A percentile compares a stretch with the other conserved stretches of the same genome.
Evolutionary conservation across 2,113 vertebrate genomes (phyloP).

Genomic region (Bos indicus): DNA sequence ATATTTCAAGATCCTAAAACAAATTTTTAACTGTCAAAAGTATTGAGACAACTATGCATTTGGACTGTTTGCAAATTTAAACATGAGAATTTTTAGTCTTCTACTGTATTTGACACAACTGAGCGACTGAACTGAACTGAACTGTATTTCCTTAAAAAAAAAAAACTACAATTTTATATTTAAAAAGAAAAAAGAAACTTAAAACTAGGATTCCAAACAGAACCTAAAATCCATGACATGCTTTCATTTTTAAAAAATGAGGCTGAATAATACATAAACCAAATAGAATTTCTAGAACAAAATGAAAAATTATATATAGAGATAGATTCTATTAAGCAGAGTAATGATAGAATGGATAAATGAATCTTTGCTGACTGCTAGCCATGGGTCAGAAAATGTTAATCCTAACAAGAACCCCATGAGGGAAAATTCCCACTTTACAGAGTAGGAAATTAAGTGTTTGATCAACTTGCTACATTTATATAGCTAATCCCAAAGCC

Average conservation of each 20-base stretch:
- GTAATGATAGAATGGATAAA: background rate
- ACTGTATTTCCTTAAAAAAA: background rate
- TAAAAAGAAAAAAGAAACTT: background rate
- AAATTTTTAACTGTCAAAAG: background rate
- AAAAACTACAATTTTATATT: background rate
- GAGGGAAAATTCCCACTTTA: background rate
- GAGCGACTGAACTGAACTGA: too few species aligned
- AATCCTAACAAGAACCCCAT: background rate
- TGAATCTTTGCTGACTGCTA: background rate
- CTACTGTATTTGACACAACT: background rate
- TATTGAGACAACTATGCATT: background rate
- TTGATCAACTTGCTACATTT: background rate
- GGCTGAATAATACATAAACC: background rate
- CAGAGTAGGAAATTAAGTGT: background rate
- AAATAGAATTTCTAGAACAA: background rate
- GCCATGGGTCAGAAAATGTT: background rate
- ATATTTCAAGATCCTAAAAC: background rate
- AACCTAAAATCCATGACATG: background rate
- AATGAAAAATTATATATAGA: background rate
- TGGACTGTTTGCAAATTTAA: background rate
- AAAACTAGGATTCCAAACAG: background rate
- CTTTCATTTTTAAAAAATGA: background rate
- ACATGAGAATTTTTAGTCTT: background rate
- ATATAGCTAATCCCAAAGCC: background rate
- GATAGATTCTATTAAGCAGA: background rate